Percentiles rank a stretch among this genome's conserved stretches.
Evolutionary conservation across 2,113 vertebrate species (phyloP).

Genomic region (Hemichromis elongatus): DNA sequence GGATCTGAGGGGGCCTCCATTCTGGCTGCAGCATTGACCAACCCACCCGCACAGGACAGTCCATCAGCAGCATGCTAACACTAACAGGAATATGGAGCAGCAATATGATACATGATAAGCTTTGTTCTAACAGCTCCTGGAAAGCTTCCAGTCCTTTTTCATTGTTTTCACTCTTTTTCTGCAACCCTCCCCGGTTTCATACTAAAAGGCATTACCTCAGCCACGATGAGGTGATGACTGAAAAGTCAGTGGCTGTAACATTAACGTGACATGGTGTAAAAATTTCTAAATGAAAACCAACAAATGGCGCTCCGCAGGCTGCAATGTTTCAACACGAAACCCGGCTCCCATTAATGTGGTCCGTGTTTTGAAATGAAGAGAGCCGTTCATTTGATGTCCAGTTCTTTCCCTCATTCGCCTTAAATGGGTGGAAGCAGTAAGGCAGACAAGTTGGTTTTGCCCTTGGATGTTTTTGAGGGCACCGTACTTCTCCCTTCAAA

Average conservation of each 20-base stretch:
- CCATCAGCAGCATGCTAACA: conserved; percentile 43
- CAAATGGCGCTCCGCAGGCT: neutral
- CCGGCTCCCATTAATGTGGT: conserved; percentile 27
- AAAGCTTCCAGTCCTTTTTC: conserved; percentile 28
- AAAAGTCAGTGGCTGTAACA: conserved; percentile 41
- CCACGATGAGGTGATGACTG: conserved; percentile 44
- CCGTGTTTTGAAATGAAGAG: neutral
- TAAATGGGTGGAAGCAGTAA: conserved; percentile 3
- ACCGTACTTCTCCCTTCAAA: neutral
- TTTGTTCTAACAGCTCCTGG: conserved; percentile 28
- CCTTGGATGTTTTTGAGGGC: neutral
- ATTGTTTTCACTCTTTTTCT: conserved; percentile 32
- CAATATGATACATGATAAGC: conserved; percentile 41
- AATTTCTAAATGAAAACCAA: conserved; percentile 30
- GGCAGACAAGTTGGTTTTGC: neutral
- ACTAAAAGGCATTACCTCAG: conserved; percentile 43
- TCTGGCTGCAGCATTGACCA: conserved; percentile 42
- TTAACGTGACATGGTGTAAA: conserved; percentile 42
- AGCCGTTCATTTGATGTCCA: conserved; percentile 2
- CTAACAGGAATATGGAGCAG: conserved; percentile 36
- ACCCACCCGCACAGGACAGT: conserved; percentile 27
- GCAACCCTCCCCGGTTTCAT: neutral
- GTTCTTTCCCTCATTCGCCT: neutral
- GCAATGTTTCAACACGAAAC: conserved; percentile 20
- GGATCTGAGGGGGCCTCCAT: conserved; percentile 58